Evolutionary conservation across 1,140 invertebrate species (phyloP).

Genomic region (Neotoxoptera formosana): DNA sequence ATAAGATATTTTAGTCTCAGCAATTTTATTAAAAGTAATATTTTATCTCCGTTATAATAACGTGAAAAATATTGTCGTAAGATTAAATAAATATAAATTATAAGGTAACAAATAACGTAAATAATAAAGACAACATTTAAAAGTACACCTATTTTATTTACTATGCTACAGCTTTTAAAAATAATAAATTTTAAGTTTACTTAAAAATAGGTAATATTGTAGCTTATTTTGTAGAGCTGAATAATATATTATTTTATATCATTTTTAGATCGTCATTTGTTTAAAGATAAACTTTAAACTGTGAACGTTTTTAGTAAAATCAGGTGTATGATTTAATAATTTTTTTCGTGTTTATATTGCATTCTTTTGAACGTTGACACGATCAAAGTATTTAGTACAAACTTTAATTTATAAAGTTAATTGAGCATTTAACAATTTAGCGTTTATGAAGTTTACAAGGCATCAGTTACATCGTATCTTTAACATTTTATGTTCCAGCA

Average conservation of each 20-base stretch:
- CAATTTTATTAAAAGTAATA: background rate
- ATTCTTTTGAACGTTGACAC: background rate
- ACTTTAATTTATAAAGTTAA: background rate
- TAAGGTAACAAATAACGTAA: background rate
- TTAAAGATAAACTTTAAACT: too few relatives aligned
- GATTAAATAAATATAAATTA: background rate
- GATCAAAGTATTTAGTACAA: background rate
- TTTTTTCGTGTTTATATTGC: background rate
- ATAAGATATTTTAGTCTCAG: background rate
- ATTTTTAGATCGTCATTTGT: background rate
- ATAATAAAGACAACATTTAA: background rate
- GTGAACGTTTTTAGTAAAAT: too few relatives aligned
- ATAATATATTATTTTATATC: background rate
- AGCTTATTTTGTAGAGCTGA: background rate
- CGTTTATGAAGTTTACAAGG: background rate
- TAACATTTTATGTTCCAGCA: background rate
- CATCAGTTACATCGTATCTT: background rate
- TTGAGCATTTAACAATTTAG: too few relatives aligned
- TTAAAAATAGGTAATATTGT: background rate
- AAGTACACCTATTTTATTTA: background rate
- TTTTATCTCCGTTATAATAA: background rate
- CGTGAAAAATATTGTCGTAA: background rate
- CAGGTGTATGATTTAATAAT: background rate
- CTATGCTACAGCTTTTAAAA: background rate
- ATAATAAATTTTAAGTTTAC: background rate